Conservation (phyloP, 2,113 vertebrate species). For the Anseranas semipalmata region DNA sequence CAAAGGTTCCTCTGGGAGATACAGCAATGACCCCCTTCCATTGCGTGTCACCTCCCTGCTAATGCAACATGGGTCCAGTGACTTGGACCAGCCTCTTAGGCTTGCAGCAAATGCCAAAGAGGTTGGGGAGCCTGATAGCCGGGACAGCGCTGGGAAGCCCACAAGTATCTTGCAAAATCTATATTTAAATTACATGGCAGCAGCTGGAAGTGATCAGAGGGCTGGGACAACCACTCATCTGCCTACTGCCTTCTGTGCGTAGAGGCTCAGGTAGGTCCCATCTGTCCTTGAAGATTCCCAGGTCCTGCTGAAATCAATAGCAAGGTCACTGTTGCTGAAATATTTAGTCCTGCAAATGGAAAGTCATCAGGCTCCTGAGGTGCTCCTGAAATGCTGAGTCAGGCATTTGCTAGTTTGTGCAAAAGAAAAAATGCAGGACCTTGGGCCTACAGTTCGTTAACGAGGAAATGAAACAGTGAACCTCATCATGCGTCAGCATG, state of each 20-base stretch:
- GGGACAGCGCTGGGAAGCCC: not conserved
- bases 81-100: not conserved
- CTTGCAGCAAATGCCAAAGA: not conserved
- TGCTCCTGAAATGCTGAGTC: not conserved
- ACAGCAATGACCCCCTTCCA: fast-evolving
- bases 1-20: not conserved
- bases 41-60: fast-evolving
- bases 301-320: not conserved
- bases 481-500: fast-evolving
- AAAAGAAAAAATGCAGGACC: not conserved
- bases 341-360: not conserved
- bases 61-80: fast-evolving
- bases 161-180: not conserved
- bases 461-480: fast-evolving
- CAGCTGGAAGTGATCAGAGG: not conserved
- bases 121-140: not conserved
- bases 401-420: fast-evolving
- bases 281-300: fast-evolving
- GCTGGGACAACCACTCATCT: not conserved
- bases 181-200: not conserved
- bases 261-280: not conserved
- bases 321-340: not conserved
- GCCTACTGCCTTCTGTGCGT: not conserved
- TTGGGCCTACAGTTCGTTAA: too few species aligned
- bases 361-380: not conserved